Evolutionary conservation across 2,113 vertebrate species (phyloP), one percentile per base, ranked within the genome.

Genomic region (Gambusia holbrooki): DNA sequence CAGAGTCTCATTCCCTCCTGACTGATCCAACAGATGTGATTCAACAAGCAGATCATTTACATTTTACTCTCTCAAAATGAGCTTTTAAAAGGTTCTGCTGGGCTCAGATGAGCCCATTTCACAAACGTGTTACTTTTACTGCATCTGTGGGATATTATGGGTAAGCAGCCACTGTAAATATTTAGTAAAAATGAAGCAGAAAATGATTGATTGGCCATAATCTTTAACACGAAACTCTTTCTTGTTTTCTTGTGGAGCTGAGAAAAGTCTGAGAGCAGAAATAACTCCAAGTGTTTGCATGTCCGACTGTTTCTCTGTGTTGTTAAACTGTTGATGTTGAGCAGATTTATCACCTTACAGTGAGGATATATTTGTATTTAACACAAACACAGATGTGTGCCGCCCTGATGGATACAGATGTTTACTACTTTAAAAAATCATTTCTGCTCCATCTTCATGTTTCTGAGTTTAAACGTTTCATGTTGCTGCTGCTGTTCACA

Each of bases 331-430:
- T 80, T 69, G 71, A 78, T 69, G 35, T 77, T 71, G 0, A 28
- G 74, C 63, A 86, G 83, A 87, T 84, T 73, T 84, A 89, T 89
- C 73, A 63, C 42, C 71, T 3, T 0, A 22, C 69, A 37, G 48
- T 30, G 74, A 69, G 27, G 82, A 76, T 74, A 27, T 77, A 85
- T 88, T 87, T 81, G 67, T 77, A 70, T 84, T 72, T 69, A 81
- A 72, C 80, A 85, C 78, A 83, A 88, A 91, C 89, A 91, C 89
- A 91, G 87, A 89, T 89, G 87, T 89, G 80, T 64, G 81, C 67
- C 81, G 87, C 80, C 84, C 79, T 80, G 85, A 79, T 60, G 81
- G 71, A 80, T 83, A 87, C 71, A 83, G 76, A 86, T 1, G 58
- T 51, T 45, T 69, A 64, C 51, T 54, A 83, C 88, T 60, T 60